phyloP scores from a whole-genome alignment of 1,140 invertebrate species.

The Episyrphus balteatus region DNA sequence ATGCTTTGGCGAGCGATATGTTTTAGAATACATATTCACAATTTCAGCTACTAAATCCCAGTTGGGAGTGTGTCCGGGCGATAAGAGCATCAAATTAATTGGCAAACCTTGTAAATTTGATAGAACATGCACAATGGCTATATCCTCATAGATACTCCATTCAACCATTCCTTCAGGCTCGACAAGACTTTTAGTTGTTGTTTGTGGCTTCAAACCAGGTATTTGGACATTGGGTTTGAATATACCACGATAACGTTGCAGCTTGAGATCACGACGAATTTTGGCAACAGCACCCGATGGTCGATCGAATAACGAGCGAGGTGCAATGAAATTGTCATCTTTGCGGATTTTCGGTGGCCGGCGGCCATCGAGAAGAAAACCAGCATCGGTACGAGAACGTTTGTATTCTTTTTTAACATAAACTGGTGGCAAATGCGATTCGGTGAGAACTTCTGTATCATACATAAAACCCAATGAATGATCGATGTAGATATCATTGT shows the following conservation, averaged over 20 bases:
- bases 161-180: conserved; percentile 61
- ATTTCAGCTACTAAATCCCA: conserved; percentile 92
- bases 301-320: conserved; percentile 79
- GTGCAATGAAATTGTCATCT: conserved; percentile 65
- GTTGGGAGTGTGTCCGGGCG: conserved; percentile 79
- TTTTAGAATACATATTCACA: conserved; percentile 70
- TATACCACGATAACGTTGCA: conserved; percentile 58
- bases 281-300: conserved; percentile 66
- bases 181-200: conserved; percentile 42
- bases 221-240: conserved; percentile 49
- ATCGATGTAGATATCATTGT: conserved; percentile 86
- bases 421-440: conserved; percentile 72
- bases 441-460: conserved; percentile 68
- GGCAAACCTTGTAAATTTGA: conserved; percentile 73
- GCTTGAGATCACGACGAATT: conserved; percentile 61
- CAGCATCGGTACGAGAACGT: conserved; percentile 53
- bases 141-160: conserved; percentile 86
- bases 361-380: conserved; percentile 39
- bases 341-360: conserved; percentile 54
- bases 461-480: conserved; percentile 75
- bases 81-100: conserved; percentile 62
- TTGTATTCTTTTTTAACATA: conserved; percentile 74
- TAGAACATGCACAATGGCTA: conserved; percentile 74
- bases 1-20: conserved; percentile 78
- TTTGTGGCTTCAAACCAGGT: conserved; percentile 43